Evolutionary conservation across 2,888 invertebrate species (phyloP).

Genomic region (Stenoptilia bipunctidactyla): DNA sequence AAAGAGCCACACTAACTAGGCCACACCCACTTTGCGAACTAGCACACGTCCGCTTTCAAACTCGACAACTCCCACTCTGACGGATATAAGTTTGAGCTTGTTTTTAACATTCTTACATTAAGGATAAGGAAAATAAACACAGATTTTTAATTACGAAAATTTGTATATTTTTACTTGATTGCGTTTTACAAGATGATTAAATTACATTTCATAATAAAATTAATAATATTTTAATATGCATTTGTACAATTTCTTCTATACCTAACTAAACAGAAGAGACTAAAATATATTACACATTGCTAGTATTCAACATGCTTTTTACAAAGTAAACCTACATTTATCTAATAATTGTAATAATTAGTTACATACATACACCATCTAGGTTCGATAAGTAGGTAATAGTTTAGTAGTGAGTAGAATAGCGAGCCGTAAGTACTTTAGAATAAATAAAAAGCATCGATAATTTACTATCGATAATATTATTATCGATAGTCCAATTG

Average conservation of each 20-base stretch:
- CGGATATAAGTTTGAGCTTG: too few relatives aligned
- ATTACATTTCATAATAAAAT: constrained; percentile 60
- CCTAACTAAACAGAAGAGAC: constrained; percentile 61
- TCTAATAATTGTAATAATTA: constrained; percentile 34
- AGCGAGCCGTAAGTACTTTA: too few relatives aligned
- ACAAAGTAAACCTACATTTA: constrained; percentile 22
- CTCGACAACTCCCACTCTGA: too few relatives aligned
- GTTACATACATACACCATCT: constrained; percentile 21
- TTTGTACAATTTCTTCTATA: constrained; percentile 69
- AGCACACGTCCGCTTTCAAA: too few relatives aligned
- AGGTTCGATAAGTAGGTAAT: too few relatives aligned
- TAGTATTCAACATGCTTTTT: constrained; percentile 66
- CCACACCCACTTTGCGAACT: too few relatives aligned
- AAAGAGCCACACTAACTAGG: too few relatives aligned
- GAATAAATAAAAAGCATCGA: too few relatives aligned
- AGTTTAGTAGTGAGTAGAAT: too few relatives aligned
- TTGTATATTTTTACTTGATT: constrained; percentile 69
- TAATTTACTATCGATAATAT: too few relatives aligned
- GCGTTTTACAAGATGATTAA: constrained; percentile 69
- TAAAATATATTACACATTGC: constrained; percentile 60
- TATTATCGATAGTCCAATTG: too few relatives aligned
- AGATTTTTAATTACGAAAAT: constrained; percentile 56
- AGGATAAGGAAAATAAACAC: constrained; percentile 23
- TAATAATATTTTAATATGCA: constrained; percentile 56
- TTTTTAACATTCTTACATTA: too few relatives aligned